Percentiles rank a stretch among this genome's conserved stretches.
Conservation (phyloP, 2,113 vertebrate species). For the Oreochromis tanganicae region DNA sequence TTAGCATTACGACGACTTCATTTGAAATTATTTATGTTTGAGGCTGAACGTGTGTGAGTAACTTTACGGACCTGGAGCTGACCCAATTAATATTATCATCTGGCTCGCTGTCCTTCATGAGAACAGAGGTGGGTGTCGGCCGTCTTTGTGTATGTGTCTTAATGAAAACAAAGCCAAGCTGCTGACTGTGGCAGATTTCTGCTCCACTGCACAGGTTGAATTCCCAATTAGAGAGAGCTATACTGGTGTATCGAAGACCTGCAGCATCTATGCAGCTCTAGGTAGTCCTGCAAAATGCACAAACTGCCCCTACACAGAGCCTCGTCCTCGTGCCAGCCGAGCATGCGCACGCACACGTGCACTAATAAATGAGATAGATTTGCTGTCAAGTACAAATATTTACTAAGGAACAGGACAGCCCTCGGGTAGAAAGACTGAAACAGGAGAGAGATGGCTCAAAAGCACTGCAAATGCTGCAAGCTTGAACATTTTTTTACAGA, state of each 20-base stretch:
- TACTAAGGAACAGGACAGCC: constrained; percentile 31
- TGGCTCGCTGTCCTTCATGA: constrained; percentile 7
- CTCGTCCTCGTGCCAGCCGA: neutral
- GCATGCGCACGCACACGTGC: neutral
- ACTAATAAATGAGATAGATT: constrained; percentile 49
- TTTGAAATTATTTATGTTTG: neutral
- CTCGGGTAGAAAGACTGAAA: neutral
- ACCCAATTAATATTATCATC: constrained; percentile 22
- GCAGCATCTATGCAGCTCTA: constrained; percentile 21
- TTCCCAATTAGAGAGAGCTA: constrained; percentile 63
- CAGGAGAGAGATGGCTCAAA: neutral
- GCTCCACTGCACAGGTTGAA: constrained; percentile 64
- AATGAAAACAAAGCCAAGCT: constrained; percentile 67
- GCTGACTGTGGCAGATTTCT: constrained; percentile 69
- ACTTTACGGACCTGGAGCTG: neutral
- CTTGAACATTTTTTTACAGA: neutral
- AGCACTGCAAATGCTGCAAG: neutral
- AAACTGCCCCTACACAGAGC: neutral
- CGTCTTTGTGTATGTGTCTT: constrained; percentile 13
- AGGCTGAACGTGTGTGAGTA: neutral
- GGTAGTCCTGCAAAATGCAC: constrained; percentile 3
- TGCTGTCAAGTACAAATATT: constrained; percentile 52
- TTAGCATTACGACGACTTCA: neutral
- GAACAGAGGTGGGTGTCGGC: constrained; percentile 18
- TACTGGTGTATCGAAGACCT: constrained; percentile 40